Evolutionary conservation across 2,797 vertebrate genomes (phyloP).

Genomic region (Gadopsis marmoratus): DNA sequence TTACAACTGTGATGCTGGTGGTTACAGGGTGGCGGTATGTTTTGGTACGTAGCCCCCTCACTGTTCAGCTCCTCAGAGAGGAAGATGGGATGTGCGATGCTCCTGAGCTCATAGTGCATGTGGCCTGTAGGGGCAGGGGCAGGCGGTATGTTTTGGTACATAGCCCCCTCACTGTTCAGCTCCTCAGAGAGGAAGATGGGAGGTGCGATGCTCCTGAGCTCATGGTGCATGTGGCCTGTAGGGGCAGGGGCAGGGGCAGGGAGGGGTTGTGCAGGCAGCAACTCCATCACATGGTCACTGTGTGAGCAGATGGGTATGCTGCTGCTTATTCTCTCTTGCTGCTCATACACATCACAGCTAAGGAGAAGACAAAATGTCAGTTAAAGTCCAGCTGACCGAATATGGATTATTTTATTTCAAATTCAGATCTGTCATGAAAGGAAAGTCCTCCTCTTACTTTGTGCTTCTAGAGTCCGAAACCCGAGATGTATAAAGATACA

Average conservation of each 20-base stretch:
- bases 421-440: not conserved
- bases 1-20: conserved; percentile 27
- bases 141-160: conserved; percentile 1
- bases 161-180: not conserved
- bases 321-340: conserved; percentile 35
- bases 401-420: not conserved
- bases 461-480: conserved; percentile 10
- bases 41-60: conserved; percentile 31
- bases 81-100: not conserved
- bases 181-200: not conserved
- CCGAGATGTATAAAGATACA: conserved; percentile 67
- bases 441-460: conserved; percentile 5
- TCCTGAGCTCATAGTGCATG: not conserved
- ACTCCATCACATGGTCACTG: conserved; percentile 15
- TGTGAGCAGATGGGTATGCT: conserved; percentile 2
- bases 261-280: conserved; percentile 12
- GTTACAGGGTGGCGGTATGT: not conserved
- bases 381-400: not conserved
- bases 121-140: conserved; percentile 2
- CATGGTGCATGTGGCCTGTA: not conserved
- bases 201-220: not conserved
- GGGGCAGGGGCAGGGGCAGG: conserved; percentile 30
- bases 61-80: not conserved
- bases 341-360: conserved; percentile 48
- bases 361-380: conserved; percentile 5